Evolutionary conservation across 2,888 invertebrate genomes (phyloP).

Genomic region (Eilema caniola): DNA sequence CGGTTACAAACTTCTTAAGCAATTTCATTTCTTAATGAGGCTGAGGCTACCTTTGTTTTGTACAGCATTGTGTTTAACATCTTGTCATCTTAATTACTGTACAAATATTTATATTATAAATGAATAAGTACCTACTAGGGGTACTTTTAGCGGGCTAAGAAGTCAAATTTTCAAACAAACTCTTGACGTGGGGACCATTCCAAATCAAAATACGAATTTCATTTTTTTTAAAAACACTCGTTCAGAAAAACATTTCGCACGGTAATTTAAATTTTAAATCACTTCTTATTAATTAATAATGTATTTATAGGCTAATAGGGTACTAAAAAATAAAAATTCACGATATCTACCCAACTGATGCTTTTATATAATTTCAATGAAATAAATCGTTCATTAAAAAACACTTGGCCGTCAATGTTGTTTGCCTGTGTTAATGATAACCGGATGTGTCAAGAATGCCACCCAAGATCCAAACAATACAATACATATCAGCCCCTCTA

Average conservation of each 20-base stretch:
- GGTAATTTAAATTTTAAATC: background rate
- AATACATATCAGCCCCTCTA: too few species aligned
- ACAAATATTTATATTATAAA: background rate
- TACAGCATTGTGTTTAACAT: background rate
- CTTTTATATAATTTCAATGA: background rate
- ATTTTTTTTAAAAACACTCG: background rate
- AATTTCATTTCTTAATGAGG: constrained; percentile 17
- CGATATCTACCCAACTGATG: background rate
- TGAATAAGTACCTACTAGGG: background rate
- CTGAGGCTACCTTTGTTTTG: constrained; percentile 15
- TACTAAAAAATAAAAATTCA: background rate
- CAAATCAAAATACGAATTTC: background rate
- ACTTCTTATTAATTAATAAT: background rate
- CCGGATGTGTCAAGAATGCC: too few species aligned
- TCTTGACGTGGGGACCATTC: too few species aligned
- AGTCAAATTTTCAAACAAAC: too few species aligned
- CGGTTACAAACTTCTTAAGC: constrained; percentile 29
- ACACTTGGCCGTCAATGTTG: too few species aligned
- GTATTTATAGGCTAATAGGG: background rate
- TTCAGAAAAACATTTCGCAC: constrained; percentile 2
- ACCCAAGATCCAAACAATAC: too few species aligned
- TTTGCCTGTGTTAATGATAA: too few species aligned
- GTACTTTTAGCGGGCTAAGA: too few species aligned
- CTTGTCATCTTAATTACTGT: constrained; percentile 5
- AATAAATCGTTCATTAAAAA: too few species aligned